A percentile compares a stretch with the other conserved stretches of the same genome.
Evolutionary conservation across 2,888 invertebrate species (phyloP).

Genomic region (Tridacna crocea): DNA sequence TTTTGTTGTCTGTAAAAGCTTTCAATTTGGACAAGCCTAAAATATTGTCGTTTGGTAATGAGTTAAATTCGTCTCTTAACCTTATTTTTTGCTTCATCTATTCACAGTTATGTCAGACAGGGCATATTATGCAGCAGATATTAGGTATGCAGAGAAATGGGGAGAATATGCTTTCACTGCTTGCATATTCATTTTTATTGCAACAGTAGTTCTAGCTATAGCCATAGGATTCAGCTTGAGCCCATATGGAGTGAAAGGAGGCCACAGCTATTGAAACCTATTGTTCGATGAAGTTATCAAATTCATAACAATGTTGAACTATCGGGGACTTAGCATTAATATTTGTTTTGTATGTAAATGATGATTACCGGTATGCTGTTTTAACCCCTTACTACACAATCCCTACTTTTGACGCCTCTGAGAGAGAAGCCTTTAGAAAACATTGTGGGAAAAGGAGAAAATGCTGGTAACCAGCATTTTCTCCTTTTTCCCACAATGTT

Average conservation of each 20-base stretch:
- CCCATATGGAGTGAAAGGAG: conserved; percentile 64
- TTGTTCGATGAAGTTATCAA: neutral
- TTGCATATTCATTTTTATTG: conserved; percentile 73
- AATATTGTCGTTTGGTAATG: no score
- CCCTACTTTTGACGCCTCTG: neutral
- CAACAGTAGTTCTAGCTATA: conserved; percentile 69
- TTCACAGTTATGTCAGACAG: conserved; percentile 76
- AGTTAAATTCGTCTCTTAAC: no score
- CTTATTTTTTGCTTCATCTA: neutral
- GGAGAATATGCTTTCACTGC: conserved; percentile 75
- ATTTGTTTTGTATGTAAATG: neutral
- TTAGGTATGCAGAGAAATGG: conserved; percentile 76
- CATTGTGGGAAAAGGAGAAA: neutral
- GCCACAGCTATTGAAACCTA: conserved; percentile 39
- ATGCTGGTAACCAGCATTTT: neutral
- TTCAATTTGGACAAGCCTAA: no score
- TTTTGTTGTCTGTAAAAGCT: no score
- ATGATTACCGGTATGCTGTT: neutral
- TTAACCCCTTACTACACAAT: neutral
- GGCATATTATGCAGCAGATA: conserved; percentile 72
- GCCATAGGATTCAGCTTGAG: conserved; percentile 77
- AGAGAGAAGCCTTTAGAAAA: neutral
- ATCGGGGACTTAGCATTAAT: neutral
- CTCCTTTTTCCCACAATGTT: neutral
- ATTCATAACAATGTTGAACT: neutral